Evolutionary conservation across 2,113 vertebrate genomes (phyloP).

Genomic region (Cygnus atratus): DNA sequence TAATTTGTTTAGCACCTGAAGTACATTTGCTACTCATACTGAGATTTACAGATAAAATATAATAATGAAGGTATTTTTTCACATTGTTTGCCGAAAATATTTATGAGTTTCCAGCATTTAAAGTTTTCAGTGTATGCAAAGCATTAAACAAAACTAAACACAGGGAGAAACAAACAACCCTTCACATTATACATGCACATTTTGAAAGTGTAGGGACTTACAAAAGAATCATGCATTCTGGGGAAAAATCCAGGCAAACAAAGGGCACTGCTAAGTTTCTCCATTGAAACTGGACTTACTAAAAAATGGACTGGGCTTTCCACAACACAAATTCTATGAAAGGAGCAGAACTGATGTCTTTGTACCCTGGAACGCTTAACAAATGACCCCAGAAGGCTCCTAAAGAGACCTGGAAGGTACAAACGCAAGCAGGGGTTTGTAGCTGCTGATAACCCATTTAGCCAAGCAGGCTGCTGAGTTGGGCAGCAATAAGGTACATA

Average conservation of each 20-base stretch:
- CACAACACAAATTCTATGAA: neutral
- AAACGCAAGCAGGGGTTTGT: neutral
- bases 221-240: neutral
- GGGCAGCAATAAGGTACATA: fast-evolving
- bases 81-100: neutral
- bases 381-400: neutral
- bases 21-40: neutral
- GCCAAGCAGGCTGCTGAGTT: neutral
- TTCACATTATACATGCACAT: neutral
- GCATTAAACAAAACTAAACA: neutral
- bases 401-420: neutral
- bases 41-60: neutral
- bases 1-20: neutral
- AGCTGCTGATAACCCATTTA: neutral
- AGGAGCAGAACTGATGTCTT: neutral
- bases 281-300: neutral
- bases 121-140: neutral
- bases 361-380: neutral
- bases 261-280: neutral
- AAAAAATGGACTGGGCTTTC: neutral
- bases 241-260: neutral
- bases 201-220: neutral
- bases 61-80: neutral
- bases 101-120: neutral
- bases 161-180: neutral